A percentile compares a stretch with the other conserved stretches of the same genome.
These are phyloP conservation scores for Eupithecia subumbrata DNA, from an alignment of 2,888 invertebrate species.

Conservation along the genomic window DNA sequence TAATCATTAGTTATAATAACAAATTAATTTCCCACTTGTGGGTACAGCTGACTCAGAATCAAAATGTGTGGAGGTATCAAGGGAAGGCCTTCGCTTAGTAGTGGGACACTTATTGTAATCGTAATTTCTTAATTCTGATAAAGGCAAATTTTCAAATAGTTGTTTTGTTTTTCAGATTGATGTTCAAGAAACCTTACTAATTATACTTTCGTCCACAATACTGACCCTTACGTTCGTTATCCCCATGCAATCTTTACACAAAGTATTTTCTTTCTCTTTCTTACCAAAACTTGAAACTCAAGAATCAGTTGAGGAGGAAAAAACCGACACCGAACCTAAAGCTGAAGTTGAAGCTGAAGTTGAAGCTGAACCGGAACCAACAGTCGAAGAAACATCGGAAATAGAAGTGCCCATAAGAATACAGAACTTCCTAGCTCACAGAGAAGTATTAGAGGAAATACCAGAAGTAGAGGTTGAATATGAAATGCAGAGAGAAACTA, in stretches of 20 bases:
- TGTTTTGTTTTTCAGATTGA: conserved; percentile 77
- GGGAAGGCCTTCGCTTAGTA: not conserved
- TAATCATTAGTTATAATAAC: not conserved
- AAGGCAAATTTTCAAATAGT: not conserved
- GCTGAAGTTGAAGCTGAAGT: conserved; percentile 37
- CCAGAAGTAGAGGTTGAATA: conserved; percentile 76
- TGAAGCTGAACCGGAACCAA: conserved; percentile 35
- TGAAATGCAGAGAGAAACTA: conserved; percentile 69
- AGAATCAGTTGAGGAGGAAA: conserved; percentile 42
- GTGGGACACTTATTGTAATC: not conserved
- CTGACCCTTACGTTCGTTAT: conserved; percentile 86
- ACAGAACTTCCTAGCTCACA: conserved; percentile 69
- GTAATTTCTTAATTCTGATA: not conserved
- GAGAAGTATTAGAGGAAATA: conserved; percentile 78
- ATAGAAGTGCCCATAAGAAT: conserved; percentile 54
- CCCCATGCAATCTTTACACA: conserved; percentile 84
- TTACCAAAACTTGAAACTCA: conserved; percentile 47
- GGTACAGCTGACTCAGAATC: not conserved
- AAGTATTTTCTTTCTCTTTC: conserved; percentile 60
- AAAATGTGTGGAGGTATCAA: not conserved
- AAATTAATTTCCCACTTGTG: not conserved
- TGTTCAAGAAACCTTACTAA: conserved; percentile 79
- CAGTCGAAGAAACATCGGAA: conserved; percentile 54
- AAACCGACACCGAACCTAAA: conserved; percentile 40
- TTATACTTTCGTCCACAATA: conserved; percentile 79